These are phyloP conservation scores for Cenopis cana DNA, from an alignment of 2,888 invertebrate genomes.

Conservation along the genomic window DNA sequence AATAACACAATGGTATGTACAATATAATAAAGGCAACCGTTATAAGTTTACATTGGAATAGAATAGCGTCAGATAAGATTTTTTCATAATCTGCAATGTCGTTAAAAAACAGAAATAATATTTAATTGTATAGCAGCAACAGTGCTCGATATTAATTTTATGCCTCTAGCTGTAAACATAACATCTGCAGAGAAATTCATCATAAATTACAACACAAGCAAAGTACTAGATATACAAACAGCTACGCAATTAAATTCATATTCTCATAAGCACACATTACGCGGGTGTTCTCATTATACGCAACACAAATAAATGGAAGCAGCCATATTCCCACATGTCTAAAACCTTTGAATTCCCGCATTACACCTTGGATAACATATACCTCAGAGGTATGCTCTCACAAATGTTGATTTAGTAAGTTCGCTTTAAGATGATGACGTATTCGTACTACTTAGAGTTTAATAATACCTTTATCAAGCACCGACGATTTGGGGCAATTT, in stretches of 20 bases:
- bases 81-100: background rate
- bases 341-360: conserved; percentile 33
- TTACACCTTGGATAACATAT: conserved; percentile 26
- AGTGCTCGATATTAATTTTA: background rate
- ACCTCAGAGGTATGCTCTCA: conserved; percentile 2
- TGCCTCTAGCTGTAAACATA: background rate
- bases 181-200: background rate
- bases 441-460: too few species aligned
- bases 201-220: background rate
- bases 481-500: too few species aligned
- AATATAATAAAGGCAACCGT: too few species aligned
- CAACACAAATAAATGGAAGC: conserved; percentile 25
- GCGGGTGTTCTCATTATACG: conserved; percentile 27
- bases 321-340: conserved; percentile 20
- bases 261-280: conserved; percentile 17
- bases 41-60: background rate
- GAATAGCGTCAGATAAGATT: background rate
- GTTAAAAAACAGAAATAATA: background rate
- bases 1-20: too few species aligned
- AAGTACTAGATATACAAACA: conserved; percentile 3
- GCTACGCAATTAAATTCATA: conserved; percentile 28
- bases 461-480: too few species aligned
- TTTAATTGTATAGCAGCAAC: background rate
- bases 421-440: background rate
- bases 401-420: conserved; percentile 27